Evolutionary conservation across 2,113 vertebrate genomes (phyloP), one percentile per base, ranked within the genome.

Genomic region (Aix galericulata): DNA sequence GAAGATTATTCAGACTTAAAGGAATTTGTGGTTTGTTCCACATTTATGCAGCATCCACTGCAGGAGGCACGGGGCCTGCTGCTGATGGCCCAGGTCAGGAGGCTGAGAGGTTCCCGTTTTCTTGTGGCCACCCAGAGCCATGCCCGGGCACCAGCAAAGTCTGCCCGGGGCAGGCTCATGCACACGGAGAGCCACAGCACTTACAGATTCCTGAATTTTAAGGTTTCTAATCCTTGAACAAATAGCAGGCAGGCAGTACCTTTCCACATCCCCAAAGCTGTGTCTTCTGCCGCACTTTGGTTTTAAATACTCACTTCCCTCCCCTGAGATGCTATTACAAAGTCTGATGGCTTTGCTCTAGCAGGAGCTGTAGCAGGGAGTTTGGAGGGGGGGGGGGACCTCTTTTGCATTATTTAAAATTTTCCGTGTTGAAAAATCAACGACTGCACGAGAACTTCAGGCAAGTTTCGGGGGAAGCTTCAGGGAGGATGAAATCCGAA

Each of bases 211-310:
- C 62, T 8, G 1, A 8, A 48, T 13, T n/a, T 53, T 44, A 11
- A 8, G 4, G 8, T 80, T 84, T 68, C 18, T 4, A 5, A 14
- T 55, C 36, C n/a, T 36, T 13, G 56, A 32, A 62, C 5, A 36
- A 75, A 63, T 2, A 4, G 11, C 1, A 17, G 11, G 46, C 9
- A 5, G n/a, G 26, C 2, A 18, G 20, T 1, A 36, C 40, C 32
- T 55, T 27, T 17, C 31, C 58, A 2, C 16, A 6, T 8, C 62
- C 60, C 79, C 79, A 27, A 1, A 56, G 34, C 62, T 13, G 44
- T 5, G 0, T 8, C 63, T 73, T 13, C 42, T 64, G 58, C 87
- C 4, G 4, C 42, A 1, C 25, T 22, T 25, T 25, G 3, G 4
- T 31, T 79, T 38, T 25, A 4, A 59, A 50, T 4, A 0, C 56